Evolutionary conservation across 2,113 vertebrate species (phyloP).

Genomic region (Stigmatopora nigra): DNA sequence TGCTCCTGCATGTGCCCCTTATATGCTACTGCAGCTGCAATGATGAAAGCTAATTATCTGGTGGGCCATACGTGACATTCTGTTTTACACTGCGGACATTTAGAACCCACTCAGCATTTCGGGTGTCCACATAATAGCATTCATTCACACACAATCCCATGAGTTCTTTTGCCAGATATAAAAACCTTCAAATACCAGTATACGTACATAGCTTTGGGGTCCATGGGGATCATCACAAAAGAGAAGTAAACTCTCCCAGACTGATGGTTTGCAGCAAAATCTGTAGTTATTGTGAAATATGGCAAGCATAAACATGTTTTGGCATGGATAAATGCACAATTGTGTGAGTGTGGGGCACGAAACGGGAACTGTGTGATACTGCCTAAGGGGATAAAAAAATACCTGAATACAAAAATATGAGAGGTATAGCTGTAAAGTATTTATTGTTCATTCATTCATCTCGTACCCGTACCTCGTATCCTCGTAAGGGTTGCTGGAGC

Average conservation of each 20-base stretch:
- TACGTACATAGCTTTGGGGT: slow-evolving; percentile 1
- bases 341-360: background rate
- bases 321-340: background rate
- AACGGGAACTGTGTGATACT: background rate
- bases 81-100: slow-evolving; percentile 19
- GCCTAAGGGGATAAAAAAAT: background rate
- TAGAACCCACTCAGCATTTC: background rate
- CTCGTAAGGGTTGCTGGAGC: too few species aligned
- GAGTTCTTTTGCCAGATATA: slow-evolving; percentile 7
- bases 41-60: slow-evolving; percentile 32
- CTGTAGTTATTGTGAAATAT: background rate
- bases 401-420: background rate
- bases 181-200: slow-evolving; percentile 18
- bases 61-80: slow-evolving; percentile 30
- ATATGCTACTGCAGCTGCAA: slow-evolving; percentile 10
- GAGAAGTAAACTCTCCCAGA: background rate
- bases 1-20: slow-evolving; percentile 7
- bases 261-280: background rate
- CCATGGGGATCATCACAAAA: slow-evolving; percentile 9
- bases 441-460: background rate
- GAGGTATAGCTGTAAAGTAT: background rate
- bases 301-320: background rate
- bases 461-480: too few species aligned
- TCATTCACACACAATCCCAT: slow-evolving; percentile 28
- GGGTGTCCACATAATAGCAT: slow-evolving; percentile 18